phyloP scores from a whole-genome alignment of 2,888 invertebrate genomes.

The Griposia aprilina region DNA sequence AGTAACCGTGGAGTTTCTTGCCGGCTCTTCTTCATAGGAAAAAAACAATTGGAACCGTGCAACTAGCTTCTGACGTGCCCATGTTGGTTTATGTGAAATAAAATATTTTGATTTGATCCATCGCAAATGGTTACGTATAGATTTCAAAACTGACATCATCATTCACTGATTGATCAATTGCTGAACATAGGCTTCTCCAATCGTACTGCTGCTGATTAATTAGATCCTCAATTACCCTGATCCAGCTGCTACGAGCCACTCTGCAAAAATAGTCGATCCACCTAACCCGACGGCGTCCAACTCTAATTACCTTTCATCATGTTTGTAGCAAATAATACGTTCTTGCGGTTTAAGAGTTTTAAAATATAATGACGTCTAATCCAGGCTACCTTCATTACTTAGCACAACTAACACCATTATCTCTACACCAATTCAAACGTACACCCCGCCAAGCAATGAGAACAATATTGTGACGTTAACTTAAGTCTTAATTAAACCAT shows the following conservation, averaged over 20 bases:
- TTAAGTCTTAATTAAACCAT: slow-evolving; percentile 81
- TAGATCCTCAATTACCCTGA: neutral
- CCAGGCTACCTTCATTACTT: neutral
- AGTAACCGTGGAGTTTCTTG: too few relatives aligned
- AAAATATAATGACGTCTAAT: neutral
- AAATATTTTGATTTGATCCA: too few relatives aligned
- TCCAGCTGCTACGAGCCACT: neutral
- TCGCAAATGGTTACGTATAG: neutral
- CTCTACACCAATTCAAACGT: slow-evolving; percentile 42
- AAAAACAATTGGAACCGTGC: too few relatives aligned
- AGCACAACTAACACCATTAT: slow-evolving; percentile 29
- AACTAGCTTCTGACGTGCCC: too few relatives aligned
- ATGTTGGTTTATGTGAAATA: too few relatives aligned
- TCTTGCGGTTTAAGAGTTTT: neutral
- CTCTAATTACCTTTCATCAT: neutral
- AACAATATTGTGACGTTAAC: slow-evolving; percentile 73
- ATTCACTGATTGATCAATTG: neutral
- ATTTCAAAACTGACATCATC: neutral
- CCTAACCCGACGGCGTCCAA: neutral
- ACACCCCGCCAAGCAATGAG: slow-evolving; percentile 64
- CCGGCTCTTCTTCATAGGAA: too few relatives aligned
- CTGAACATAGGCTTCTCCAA: neutral
- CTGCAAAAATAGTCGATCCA: neutral
- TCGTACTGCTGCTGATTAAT: neutral
- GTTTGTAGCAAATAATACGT: neutral